Conservation (phyloP, 2,888 invertebrate genomes). For the Zelleria hepariella region DNA sequence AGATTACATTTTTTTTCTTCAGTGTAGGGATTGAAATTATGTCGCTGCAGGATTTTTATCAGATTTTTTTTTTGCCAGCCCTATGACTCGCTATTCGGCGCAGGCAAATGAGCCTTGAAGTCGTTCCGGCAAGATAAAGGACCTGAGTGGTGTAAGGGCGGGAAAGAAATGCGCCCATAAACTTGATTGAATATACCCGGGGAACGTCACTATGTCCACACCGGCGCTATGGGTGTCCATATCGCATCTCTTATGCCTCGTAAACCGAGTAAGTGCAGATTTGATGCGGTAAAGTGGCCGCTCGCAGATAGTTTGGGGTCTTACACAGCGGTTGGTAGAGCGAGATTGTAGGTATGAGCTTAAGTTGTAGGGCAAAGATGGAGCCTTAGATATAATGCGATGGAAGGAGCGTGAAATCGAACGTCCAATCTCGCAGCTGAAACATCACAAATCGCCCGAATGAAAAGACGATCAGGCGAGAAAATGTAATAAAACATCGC, state of each 20-base stretch:
- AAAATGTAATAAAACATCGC: conserved; percentile 1
- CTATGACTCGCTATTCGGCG: conserved; percentile 17
- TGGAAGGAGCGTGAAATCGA: background rate
- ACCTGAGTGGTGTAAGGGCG: conserved; percentile 15
- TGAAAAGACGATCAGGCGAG: background rate
- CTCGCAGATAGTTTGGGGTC: background rate
- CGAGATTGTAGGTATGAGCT: background rate
- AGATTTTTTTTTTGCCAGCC: background rate
- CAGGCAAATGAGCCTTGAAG: conserved; percentile 36
- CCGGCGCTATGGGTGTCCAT: background rate
- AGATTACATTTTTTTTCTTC: too few relatives aligned
- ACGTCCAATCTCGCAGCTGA: background rate
- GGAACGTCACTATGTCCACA: background rate
- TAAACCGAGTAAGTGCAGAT: background rate
- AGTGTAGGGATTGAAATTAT: too few relatives aligned
- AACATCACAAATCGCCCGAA: background rate
- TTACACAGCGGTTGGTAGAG: background rate
- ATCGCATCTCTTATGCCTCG: background rate
- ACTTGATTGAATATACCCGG: conserved; percentile 48
- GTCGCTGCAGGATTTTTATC: too few relatives aligned
- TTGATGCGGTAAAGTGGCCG: background rate
- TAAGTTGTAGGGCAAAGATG: background rate
- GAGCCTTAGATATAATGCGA: background rate
- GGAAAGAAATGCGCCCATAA: conserved; percentile 35
- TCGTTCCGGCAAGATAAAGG: conserved; percentile 30